Base-by-base conservation (phyloP, 2,888 invertebrate genomes). In the Zelleria hepariella region DNA sequence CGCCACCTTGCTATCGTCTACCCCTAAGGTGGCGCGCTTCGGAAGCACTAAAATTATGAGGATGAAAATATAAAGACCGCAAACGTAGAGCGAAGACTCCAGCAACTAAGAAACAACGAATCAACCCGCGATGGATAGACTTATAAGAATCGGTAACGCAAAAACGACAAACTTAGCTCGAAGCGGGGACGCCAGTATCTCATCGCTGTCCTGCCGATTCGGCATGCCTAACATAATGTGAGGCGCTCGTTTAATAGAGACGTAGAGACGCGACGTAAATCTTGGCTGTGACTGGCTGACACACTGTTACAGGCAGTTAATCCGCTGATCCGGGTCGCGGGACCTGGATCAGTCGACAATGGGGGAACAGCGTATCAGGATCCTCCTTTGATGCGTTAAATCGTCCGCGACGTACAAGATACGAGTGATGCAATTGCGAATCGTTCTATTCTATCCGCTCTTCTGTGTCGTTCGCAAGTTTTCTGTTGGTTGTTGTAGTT, bases 301-400 rank as follows among this genome's bases (percentile, higher is more conserved):
- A 81, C 72, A 75, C 74, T 80, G 84, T 82, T 82, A 81, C 83
- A 82, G 80, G 78, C 82, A 81, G 82, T 82, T 83, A 84, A 84
- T 83, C 84, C 80, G 71, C 70, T 81, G 84, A 84, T 78, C 75
- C 75, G 82, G 82, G 82, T 82, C 75, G 74, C 72, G 72, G 73
- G 73, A 69, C 70, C 67, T 69, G 74, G 75, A 70, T 75, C 74
- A 73, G 72, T 76, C 76, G 76, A 77, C 82, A 71, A 68, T 70
- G 73, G 75, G 69, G 5, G 67, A 70, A 71, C 69, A 71, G 68
- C 70, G 71, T 68, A 73, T 70, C 75, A 42, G 32, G 32, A 42
- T 42, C 32, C 15, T 42, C 32, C 32, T 15, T 42, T 42, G 32
- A 42, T 42, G 32, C 32, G 32, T 42, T 42, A 42, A 42, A 42